Conservation (phyloP, 35 echinoderm and acorn worm genomes). For the Eucidaris tribuloides region DNA sequence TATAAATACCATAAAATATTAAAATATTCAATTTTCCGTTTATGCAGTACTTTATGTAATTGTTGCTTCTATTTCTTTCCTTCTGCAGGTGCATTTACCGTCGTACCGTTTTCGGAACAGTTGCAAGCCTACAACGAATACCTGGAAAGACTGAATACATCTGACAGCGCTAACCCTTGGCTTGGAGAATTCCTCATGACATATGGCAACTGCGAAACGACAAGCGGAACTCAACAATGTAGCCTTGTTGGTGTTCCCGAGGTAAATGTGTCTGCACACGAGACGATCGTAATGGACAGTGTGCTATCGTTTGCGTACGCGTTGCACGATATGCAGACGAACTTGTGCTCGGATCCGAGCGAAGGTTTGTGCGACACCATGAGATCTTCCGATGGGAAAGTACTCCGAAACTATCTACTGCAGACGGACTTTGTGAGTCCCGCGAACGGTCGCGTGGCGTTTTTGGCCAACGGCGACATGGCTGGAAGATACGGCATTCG, state of each 20-base stretch:
- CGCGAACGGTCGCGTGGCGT: slow-evolving; percentile 62
- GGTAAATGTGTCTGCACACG: slow-evolving; percentile 53
- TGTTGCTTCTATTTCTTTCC: neutral
- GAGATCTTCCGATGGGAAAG: slow-evolving; percentile 8
- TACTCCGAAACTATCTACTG: slow-evolving; percentile 42
- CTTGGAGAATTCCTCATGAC: slow-evolving; percentile 49
- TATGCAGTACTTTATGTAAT: no score
- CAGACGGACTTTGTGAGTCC: slow-evolving; percentile 49
- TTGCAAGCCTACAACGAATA: slow-evolving; percentile 60
- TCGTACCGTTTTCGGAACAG: slow-evolving; percentile 52
- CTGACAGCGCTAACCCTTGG: slow-evolving; percentile 69
- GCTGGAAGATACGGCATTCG: slow-evolving; percentile 64
- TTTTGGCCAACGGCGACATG: slow-evolving; percentile 62
- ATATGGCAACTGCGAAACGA: slow-evolving; percentile 45
- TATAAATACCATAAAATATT: no score
- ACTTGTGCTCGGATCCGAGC: slow-evolving; percentile 21
- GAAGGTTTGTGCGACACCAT: slow-evolving; percentile 54
- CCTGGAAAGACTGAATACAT: slow-evolving; percentile 31
- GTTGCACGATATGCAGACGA: slow-evolving; percentile 61
- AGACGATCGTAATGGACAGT: slow-evolving; percentile 86
- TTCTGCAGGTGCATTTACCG: slow-evolving; percentile 64
- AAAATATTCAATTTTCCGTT: no score
- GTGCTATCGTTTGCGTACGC: slow-evolving; percentile 64
- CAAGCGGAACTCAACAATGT: neutral
- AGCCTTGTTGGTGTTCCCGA: slow-evolving; percentile 20